Evolutionary conservation across 2,113 vertebrate species (phyloP).

Genomic region (Otocyon megalotis): DNA sequence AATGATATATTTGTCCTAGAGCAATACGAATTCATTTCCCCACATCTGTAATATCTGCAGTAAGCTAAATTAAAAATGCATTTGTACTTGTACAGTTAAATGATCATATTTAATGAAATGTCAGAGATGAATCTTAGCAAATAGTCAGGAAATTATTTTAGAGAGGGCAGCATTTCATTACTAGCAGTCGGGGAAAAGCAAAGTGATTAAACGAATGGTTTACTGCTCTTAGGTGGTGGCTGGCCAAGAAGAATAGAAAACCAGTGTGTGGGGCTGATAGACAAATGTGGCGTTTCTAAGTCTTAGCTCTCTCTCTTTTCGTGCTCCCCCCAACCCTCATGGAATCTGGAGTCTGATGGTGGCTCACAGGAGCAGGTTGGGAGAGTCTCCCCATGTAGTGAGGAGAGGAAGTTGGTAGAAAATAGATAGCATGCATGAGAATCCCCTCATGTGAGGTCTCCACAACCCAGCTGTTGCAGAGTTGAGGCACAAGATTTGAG

Average conservation of each 20-base stretch:
- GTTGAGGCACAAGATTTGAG: background rate
- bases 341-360: background rate
- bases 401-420: background rate
- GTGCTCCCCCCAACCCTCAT: background rate
- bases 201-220: slow-evolving; percentile 89
- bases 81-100: slow-evolving; percentile 95
- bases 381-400: background rate
- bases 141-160: slow-evolving; percentile 92
- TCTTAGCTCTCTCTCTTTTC: background rate
- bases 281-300: background rate
- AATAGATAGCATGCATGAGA: too few relatives aligned
- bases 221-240: slow-evolving; percentile 68
- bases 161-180: slow-evolving; percentile 89
- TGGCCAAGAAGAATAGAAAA: slow-evolving; percentile 20
- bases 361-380: background rate
- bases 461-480: background rate
- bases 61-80: slow-evolving; percentile 94
- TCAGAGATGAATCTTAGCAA: slow-evolving; percentile 93
- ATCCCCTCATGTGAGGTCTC: background rate
- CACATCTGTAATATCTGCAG: slow-evolving; percentile 92
- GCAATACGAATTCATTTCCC: slow-evolving; percentile 91
- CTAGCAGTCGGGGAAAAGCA: slow-evolving; percentile 86
- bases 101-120: slow-evolving; percentile 95
- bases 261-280: background rate
- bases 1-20: slow-evolving; percentile 93